Base-by-base conservation (phyloP, 2,797 vertebrate species). In the Peromyscus melanophrys region DNA sequence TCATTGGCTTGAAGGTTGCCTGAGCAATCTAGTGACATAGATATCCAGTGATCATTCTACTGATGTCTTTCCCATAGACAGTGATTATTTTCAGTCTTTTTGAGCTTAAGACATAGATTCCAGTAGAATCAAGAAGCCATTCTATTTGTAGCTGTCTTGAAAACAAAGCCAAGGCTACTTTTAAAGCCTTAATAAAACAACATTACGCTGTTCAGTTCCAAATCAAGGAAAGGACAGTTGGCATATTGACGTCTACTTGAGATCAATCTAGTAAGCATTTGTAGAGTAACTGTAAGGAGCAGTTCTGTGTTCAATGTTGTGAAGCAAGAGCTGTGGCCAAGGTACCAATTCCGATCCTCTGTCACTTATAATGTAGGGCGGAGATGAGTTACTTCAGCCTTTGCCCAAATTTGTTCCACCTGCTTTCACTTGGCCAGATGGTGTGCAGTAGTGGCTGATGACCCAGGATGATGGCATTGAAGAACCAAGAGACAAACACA, bases 161-260 rank as follows among this genome's bases (percentile, higher is more conserved):
- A 96, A 96, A 90, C 19, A 94, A 95, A 81, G 71, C 1, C 14
- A 57, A 37, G 11, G 9, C 17, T 83, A 69, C 23, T 78, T 82
- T 84, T 63, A 90, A 71, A 96, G 17, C 25, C 52, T 92, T 84
- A 81, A 71, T 71, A 83, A 90, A 77, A 77, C 55, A 75, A 52
- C 34, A n/a, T 80, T 84, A 46, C 25, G 7, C 14, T 52, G 7
- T 85, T 96, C 12, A 4, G 23, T 90, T 90, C 61, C 77, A 89
- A 85, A 49, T 9, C 29, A 37, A 86, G 59, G n/a, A 82, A 93
- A 40, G 29, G 29, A 90, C 21, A 31, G 40, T 71, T 29, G 43
- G 31, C 37, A 0, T n/a, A 40, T 76, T 57, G 25, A 10, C 61
- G 14, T 52, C 71, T 65, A 61, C 6, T 83, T 40, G 31, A 67